Evolutionary conservation across 37 sponge, comb jelly and placozoan genomes (phyloP), one percentile per base, ranked within the genome.

Genomic region (Axinella damicornis): DNA sequence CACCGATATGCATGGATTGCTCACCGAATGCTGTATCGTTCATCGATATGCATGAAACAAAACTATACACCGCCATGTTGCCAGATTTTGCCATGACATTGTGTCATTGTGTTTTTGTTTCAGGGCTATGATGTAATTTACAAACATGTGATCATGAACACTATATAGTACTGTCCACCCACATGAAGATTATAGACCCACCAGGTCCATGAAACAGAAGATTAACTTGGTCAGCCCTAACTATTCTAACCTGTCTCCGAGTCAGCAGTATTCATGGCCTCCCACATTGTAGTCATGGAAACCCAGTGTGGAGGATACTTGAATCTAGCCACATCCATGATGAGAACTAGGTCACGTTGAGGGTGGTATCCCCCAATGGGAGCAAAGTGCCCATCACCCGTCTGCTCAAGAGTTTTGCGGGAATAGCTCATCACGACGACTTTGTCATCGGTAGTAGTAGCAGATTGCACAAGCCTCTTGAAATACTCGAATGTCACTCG

Each of bases 281-380:
- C 67, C 64, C 36, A 64, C 17, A 79, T 14, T 15, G 36, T 30
- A 2, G 36, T 24, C 32, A 79, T 24, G 27, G 80, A 28, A 0
- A 68, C 65, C 80, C 80, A 79, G 65, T 79, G 80, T 27, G 80
- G 80, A 9, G 80, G 80, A 37, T 79, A 79, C 66, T 79, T 79
- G 67, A 65, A 79, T 33, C 80, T 64, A 6, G 80, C 80, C 37
- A 79, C 80, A 17, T 79, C 80, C 80, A 79, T 79, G 32, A 79
- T 35, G 38, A 79, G 80, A 35, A 65, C 67, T 1, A 64, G 28
- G 28, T 79, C 80, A 18, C 21, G 35, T 24, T 65, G 5, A 18
- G 24, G 32, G 65, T 79, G 80, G 21, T 79, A 79, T 6, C 80
- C 80, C n/a, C 66, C 80, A 18, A 79, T 79, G 19, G 80, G 80